These are phyloP conservation scores for Myopa tessellatipennis DNA, from an alignment of 2,888 invertebrate species.

Conservation along the genomic window DNA sequence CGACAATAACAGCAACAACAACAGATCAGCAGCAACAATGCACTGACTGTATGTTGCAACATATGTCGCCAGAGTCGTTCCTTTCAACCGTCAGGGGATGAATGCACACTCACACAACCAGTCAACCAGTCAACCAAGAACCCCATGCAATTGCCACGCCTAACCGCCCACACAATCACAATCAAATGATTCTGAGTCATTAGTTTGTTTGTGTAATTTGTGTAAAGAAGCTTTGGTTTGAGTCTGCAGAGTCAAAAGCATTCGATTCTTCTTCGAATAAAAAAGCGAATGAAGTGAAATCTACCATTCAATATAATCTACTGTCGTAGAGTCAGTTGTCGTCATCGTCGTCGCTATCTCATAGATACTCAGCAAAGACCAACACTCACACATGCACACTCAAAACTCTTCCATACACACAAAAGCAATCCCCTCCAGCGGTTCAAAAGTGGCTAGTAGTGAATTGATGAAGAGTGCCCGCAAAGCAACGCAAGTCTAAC, in stretches of 20 bases:
- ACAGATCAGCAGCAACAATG: constrained; percentile 31
- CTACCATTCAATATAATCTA: neutral
- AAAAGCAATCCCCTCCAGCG: neutral
- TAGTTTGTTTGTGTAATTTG: constrained; percentile 52
- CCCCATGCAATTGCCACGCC: neutral
- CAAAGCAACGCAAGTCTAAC: neutral
- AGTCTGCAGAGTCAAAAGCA: neutral
- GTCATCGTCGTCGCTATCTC: neutral
- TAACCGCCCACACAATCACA: constrained; percentile 61
- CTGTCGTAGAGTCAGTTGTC: neutral
- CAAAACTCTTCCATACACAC: neutral
- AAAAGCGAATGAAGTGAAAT: neutral
- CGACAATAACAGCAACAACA: constrained; percentile 37
- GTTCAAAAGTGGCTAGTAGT: constrained; percentile 11
- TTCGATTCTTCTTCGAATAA: neutral
- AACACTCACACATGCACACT: neutral
- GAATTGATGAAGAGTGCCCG: neutral
- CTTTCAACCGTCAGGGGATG: constrained; percentile 28
- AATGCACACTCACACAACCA: constrained; percentile 37
- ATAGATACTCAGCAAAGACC: neutral
- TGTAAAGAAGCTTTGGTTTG: constrained; percentile 41
- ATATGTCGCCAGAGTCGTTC: constrained; percentile 57
- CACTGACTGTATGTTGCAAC: constrained; percentile 55
- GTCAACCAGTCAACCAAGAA: neutral
- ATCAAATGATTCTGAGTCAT: constrained; percentile 64